Conservation (phyloP, 2,113 vertebrate genomes). For the Channa argus region DNA sequence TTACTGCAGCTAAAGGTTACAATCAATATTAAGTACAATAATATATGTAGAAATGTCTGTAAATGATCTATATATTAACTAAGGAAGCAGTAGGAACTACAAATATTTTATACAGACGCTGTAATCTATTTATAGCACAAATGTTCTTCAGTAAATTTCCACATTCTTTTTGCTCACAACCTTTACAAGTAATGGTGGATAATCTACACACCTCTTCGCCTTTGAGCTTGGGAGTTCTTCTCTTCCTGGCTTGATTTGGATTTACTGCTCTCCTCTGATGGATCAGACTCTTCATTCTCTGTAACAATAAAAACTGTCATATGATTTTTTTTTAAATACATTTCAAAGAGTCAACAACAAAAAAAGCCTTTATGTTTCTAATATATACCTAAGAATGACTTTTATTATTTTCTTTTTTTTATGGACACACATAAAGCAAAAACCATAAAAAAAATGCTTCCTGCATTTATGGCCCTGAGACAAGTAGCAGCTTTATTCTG, state of each 20-base stretch:
- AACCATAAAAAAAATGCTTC: not conserved
- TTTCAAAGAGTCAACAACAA: not conserved
- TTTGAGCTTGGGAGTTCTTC: slow-evolving; percentile 76
- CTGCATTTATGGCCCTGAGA: not conserved
- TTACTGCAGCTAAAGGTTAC: too few relatives aligned
- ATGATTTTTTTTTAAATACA: slow-evolving; percentile 6
- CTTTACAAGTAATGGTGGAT: too few relatives aligned
- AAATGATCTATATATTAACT: not conserved
- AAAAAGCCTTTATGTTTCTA: not conserved
- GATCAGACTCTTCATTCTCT: slow-evolving; percentile 90
- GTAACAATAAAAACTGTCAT: slow-evolving; percentile 65
- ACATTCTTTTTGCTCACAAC: too few relatives aligned
- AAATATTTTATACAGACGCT: too few relatives aligned
- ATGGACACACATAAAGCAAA: not conserved
- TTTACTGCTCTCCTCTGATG: slow-evolving; percentile 89
- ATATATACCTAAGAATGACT: too few relatives aligned
- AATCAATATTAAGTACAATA: too few relatives aligned
- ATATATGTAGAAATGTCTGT: too few relatives aligned
- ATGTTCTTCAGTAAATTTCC: too few relatives aligned
- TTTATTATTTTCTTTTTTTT: too few relatives aligned
- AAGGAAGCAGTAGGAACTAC: too few relatives aligned
- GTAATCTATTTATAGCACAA: too few relatives aligned
- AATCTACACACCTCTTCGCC: slow-evolving; percentile 69
- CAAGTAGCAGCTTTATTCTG: not conserved
- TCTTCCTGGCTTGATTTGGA: slow-evolving; percentile 90